Evolutionary conservation across 2,797 vertebrate species (phyloP), one percentile per base, ranked within the genome.

Genomic region (Arnoldichthys spilopterus): DNA sequence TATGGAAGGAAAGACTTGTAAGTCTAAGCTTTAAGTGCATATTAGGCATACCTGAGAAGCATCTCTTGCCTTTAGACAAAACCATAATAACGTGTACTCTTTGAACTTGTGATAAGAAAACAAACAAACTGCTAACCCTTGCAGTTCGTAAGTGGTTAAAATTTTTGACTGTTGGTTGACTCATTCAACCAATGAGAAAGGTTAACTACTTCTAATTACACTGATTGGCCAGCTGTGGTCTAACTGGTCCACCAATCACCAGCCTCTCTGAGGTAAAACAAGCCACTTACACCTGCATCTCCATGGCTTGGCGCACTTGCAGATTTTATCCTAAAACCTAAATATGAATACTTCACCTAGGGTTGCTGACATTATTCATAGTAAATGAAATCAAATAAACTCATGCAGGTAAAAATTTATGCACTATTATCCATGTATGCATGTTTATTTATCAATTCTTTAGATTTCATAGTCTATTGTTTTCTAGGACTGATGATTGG

Each of bases 51-150:
- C 94, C 94, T 89, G 93, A 94, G 86, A 68, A 91, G 87, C 87
- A 89, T 69, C 88, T 86, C 85, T 90, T 92, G n/a, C 89, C 89
- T 75, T 92, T 87, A 82, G 90, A 92, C 78, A 93, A 91, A 88
- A 94, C 92, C 94, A 95, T 94, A 49, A 77, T 88, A 72, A 20
- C 24, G 77, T 89, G 79, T 85, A 63, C 77, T 71, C 86, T 76
- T 70, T 56, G 54, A 83, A 76, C 78, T 86, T 83, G 84, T 54
- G 74, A 85, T 43, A 72, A 86, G 88, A 88, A 86, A 40, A 64
- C 74, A 88, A 81, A 56, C 82, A 84, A 88, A 87, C 2, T 82
- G 72, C 40, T 78, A 58, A 87, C 91, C 47, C 71, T 43, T 74
- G 84, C 86, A 86, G 87, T 73, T 72, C 58, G 83, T 64, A 78